Percentiles rank a stretch among this genome's conserved stretches.
Evolutionary conservation across 2,888 invertebrate species (phyloP).

Genomic region (Maniola hyperantus): DNA sequence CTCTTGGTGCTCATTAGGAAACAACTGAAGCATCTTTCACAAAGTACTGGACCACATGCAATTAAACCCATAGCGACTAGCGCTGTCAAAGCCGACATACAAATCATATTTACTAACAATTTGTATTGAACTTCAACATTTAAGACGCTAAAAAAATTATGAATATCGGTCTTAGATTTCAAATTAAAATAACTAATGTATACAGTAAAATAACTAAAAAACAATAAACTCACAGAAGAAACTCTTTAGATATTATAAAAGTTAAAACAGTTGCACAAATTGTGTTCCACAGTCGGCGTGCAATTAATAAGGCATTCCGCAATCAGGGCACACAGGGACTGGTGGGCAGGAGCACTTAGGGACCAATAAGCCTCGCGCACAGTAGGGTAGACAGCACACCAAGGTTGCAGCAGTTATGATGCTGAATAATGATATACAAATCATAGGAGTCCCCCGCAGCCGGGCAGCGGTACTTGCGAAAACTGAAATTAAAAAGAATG

Average conservation of each 20-base stretch:
- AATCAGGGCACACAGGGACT: constrained; percentile 50
- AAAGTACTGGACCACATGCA: constrained; percentile 45
- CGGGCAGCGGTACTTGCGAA: constrained; percentile 18
- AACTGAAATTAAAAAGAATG: constrained; percentile 37
- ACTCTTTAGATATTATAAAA: background rate
- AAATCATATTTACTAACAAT: constrained; percentile 42
- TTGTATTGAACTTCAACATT: background rate
- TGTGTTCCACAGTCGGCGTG: background rate
- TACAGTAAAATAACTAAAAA: background rate
- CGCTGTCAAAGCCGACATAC: constrained; percentile 43
- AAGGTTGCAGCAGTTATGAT: constrained; percentile 42
- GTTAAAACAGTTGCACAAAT: background rate
- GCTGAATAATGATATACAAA: constrained; percentile 46
- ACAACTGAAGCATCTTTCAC: constrained; percentile 46
- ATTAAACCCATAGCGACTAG: constrained; percentile 42
- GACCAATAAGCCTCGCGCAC: constrained; percentile 32
- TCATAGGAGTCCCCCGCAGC: constrained; percentile 42
- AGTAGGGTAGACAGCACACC: constrained; percentile 42
- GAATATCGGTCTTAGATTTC: background rate
- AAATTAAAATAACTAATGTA: background rate
- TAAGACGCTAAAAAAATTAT: background rate
- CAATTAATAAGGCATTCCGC: constrained; percentile 48
- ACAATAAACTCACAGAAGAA: constrained; percentile 19
- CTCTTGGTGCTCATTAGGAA: constrained; percentile 41
- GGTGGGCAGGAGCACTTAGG: constrained; percentile 48